A percentile compares a stretch with the other conserved stretches of the same genome.
These are phyloP conservation scores for Columba janthina DNA, from an alignment of 2,113 vertebrate species.

Conservation along the genomic window DNA sequence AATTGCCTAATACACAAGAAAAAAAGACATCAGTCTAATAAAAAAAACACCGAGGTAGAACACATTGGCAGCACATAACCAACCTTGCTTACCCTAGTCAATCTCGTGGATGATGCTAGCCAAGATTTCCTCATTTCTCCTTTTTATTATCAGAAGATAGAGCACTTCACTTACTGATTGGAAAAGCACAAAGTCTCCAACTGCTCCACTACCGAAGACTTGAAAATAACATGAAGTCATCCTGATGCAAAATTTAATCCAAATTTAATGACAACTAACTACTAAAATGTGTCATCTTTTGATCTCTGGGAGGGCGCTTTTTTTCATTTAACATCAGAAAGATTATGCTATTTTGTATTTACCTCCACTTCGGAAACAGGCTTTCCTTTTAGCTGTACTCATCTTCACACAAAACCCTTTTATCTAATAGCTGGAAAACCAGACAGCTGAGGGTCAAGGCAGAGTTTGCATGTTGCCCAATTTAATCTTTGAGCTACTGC, in stretches of 20 bases:
- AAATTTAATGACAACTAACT: not conserved
- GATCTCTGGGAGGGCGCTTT: not conserved
- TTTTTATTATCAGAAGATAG: not conserved
- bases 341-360: fast-evolving
- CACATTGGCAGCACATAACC: not conserved
- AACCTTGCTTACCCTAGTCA: not conserved
- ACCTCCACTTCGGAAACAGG: not conserved
- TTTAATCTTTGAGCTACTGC: not conserved
- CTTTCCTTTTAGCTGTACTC: not conserved
- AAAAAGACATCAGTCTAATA: not conserved
- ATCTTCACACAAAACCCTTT: not conserved
- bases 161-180: not conserved
- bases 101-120: not conserved
- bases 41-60: not conserved
- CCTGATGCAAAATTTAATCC: not conserved
- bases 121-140: not conserved
- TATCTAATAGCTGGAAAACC: not conserved
- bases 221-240: not conserved
- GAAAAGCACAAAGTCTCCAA: not conserved
- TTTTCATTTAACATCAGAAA: not conserved
- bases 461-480: not conserved
- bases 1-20: not conserved
- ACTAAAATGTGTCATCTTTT: not conserved
- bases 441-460: not conserved
- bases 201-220: not conserved